A percentile compares a stretch with the other conserved stretches of the same genome.
phyloP scores from a whole-genome alignment of 2,797 vertebrate genomes.

The Poeciliopsis gracilis region DNA sequence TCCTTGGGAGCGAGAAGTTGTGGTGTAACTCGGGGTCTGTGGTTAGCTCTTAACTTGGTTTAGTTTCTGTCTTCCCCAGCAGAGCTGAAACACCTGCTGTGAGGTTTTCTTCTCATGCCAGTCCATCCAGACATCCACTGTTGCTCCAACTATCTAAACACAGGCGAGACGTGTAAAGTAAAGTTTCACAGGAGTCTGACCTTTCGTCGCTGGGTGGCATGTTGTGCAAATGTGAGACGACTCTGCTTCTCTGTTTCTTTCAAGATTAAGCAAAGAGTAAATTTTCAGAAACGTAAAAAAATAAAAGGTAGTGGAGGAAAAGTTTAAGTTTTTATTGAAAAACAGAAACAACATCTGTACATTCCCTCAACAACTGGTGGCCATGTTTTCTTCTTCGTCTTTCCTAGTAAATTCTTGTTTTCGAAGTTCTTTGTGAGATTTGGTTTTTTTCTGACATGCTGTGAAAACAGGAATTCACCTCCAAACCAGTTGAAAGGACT shows the following conservation, averaged over 20 bases:
- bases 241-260: not conserved
- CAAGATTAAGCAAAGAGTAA: not conserved
- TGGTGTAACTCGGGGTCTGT: conserved; percentile 34
- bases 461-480: conserved; percentile 58
- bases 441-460: conserved; percentile 48
- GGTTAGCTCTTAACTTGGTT: conserved; percentile 53
- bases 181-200: conserved; percentile 24
- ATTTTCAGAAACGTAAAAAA: not conserved
- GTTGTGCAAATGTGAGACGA: not conserved
- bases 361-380: conserved; percentile 7
- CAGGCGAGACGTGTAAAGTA: conserved; percentile 22
- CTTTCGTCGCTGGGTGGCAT: conserved; percentile 24
- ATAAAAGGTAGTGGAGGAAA: not conserved
- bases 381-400: conserved; percentile 32
- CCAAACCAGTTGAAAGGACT: conserved; percentile 64
- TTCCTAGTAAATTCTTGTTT: conserved; percentile 48
- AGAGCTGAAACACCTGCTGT: conserved; percentile 70
- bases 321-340: not conserved
- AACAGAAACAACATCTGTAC: conserved; percentile 22
- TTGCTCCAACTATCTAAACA: conserved; percentile 56
- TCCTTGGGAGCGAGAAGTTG: conserved; percentile 28
- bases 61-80: conserved; percentile 24
- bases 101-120: conserved; percentile 51
- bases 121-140: conserved; percentile 36
- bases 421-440: conserved; percentile 43